A percentile compares a stretch with the other conserved stretches of the same genome.
Evolutionary conservation across 2,888 invertebrate species (phyloP).

Genomic region (Aradus depressus): DNA sequence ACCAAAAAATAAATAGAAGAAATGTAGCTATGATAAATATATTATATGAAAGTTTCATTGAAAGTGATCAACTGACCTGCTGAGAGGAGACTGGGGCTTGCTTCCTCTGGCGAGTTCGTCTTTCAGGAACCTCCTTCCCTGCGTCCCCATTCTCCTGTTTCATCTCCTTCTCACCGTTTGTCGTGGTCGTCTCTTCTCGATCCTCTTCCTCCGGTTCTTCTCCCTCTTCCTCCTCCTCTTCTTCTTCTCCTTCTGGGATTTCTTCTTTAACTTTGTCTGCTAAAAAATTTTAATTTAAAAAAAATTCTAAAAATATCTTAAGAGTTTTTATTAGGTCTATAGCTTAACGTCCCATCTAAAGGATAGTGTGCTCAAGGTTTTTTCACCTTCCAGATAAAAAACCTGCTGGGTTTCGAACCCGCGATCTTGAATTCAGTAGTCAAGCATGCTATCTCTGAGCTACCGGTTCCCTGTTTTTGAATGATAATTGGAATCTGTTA

Average conservation of each 20-base stretch:
- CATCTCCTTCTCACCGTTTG: not conserved
- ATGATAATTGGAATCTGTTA: too few species aligned
- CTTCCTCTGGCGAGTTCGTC: conserved; percentile 22
- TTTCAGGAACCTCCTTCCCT: conserved; percentile 18
- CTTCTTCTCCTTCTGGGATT: conserved; percentile 17
- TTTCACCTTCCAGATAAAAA: too few species aligned
- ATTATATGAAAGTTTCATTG: not conserved
- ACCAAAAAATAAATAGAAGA: too few species aligned
- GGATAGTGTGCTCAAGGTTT: too few species aligned
- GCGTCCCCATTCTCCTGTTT: conserved; percentile 13
- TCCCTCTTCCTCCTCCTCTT: conserved; percentile 24
- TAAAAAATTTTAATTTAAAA: not conserved
- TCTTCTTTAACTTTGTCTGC: conserved; percentile 5
- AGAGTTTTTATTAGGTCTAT: not conserved
- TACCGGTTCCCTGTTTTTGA: too few species aligned
- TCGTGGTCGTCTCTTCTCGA: conserved; percentile 1
- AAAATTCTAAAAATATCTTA: not conserved
- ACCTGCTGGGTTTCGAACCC: too few species aligned
- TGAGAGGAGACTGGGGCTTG: not conserved
- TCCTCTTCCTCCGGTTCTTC: conserved; percentile 24
- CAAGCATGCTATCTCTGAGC: too few species aligned
- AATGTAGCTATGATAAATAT: not conserved
- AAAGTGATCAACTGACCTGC: not conserved
- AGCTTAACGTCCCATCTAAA: too few species aligned
- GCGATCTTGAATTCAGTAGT: too few species aligned